Evolutionary conservation across 1,140 invertebrate genomes (phyloP), one percentile per base, ranked within the genome.

Genomic region (Cotesia typhae): DNA sequence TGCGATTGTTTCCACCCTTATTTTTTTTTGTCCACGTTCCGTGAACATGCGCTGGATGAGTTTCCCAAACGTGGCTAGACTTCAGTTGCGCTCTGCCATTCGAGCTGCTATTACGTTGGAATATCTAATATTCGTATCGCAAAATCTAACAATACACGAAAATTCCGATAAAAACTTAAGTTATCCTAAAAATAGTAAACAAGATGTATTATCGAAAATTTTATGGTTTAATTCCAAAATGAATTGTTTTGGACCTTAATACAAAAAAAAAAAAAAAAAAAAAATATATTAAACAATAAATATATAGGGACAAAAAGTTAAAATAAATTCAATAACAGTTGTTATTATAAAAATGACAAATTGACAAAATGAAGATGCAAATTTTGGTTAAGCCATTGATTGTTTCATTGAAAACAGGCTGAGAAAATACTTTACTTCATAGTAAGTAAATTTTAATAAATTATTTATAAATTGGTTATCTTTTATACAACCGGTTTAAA

Each of bases 21-120:
- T 67, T 51, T 67, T 66, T 66, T 41, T 51, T 20, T 67, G 57
- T 67, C 36, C 66, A 68, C 67, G 12, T 17, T 59, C 17, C 12
- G 17, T 65, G 65, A 72, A 59, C 71, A 72, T 72, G 71, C 71
- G 71, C 71, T 60, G 61, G 20, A 72, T 57, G 17, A 67, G 12
- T 17, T 53, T 67, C 51, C 55, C n/a, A 72, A 72, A 65, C 71
- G 20, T 72, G 71, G 65, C 67, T 57, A 47, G 65, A 67, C 71
- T 72, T 28, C 65, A 72, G 71, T 72, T 72, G 71, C 65, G 71
- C 65, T 72, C 65, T 41, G 71, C 41, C 71, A 14, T 38, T 57
- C 64, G 41, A 63, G 53, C 36, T 59, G 71, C 67, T 47, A 10
- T 72, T 55, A 72, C 57, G 65, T 64, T 59, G 38, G 6, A 35